Percentiles rank a stretch among this genome's conserved stretches.
Evolutionary conservation across 1,140 invertebrate genomes (phyloP).

Genomic region (Drosophila kurseongensis): DNA sequence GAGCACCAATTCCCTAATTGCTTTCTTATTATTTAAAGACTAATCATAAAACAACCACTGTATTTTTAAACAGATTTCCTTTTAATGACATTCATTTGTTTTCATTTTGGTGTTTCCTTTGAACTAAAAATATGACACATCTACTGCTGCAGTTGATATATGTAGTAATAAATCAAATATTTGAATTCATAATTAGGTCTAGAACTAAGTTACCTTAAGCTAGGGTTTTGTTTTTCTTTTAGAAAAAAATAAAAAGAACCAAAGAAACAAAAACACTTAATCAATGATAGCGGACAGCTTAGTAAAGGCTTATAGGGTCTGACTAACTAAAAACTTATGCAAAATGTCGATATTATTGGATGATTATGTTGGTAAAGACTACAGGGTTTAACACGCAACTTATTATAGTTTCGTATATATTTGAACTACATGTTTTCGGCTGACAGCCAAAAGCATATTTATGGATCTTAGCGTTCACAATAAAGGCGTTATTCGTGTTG

Average conservation of each 20-base stretch:
- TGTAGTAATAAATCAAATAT: constrained; percentile 27
- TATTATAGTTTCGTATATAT: constrained; percentile 31
- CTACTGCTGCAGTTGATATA: constrained; percentile 6
- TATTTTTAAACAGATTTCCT: constrained; percentile 36
- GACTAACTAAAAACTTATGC: constrained; percentile 32
- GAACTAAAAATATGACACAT: constrained; percentile 62
- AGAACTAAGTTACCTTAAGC: constrained; percentile 21
- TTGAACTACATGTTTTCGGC: constrained; percentile 22
- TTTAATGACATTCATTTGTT: constrained; percentile 33
- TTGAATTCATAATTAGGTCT: constrained; percentile 21
- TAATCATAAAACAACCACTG: not conserved
- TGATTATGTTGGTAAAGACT: not conserved
- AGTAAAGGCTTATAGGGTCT: constrained; percentile 2
- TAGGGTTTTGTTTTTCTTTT: constrained; percentile 59
- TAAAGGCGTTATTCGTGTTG: constrained; percentile 22
- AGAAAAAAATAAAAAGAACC: constrained; percentile 56
- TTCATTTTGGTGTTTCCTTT: constrained; percentile 61
- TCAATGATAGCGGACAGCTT: constrained; percentile 16
- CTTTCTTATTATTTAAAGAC: too few species aligned
- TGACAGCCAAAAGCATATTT: constrained; percentile 1
- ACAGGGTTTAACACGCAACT: constrained; percentile 8
- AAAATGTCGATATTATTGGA: constrained; percentile 11
- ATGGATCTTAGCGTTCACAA: constrained; percentile 20
- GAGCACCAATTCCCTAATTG: too few species aligned
- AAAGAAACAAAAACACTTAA: constrained; percentile 41